A percentile compares a stretch with the other conserved stretches of the same genome.
Conservation (phyloP, 1,140 invertebrate species). For the Drosophila sproati region DNA sequence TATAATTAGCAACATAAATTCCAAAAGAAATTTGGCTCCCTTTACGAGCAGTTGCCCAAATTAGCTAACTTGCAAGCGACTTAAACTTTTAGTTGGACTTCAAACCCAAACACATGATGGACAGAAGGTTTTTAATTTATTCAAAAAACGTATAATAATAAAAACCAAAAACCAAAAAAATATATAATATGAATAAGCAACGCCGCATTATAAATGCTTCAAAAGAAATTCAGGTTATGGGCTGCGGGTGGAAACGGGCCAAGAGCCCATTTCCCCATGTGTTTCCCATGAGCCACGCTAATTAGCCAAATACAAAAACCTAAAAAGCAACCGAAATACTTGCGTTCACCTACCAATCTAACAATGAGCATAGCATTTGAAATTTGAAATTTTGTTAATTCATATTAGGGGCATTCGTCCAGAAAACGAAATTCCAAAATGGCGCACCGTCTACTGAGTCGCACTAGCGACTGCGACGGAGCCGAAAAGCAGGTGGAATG, state of each 20-base stretch:
- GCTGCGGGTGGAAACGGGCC: constrained; percentile 57
- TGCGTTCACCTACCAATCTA: constrained; percentile 39
- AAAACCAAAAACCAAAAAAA: constrained; percentile 41
- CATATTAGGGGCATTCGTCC: constrained; percentile 79
- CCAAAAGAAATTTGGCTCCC: neutral
- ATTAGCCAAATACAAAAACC: constrained; percentile 77
- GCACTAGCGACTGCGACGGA: too few species aligned
- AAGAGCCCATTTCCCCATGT: constrained; percentile 64
- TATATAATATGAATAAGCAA: constrained; percentile 57
- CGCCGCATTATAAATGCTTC: constrained; percentile 64
- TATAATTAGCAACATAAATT: neutral
- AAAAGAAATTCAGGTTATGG: constrained; percentile 68
- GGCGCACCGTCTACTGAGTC: constrained; percentile 36
- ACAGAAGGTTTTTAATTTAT: constrained; percentile 70
- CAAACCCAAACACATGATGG: constrained; percentile 25
- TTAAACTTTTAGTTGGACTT: constrained; percentile 3
- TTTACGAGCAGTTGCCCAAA: neutral
- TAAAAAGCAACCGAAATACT: constrained; percentile 25
- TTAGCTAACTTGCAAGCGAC: neutral
- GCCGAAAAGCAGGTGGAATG: constrained; percentile 51
- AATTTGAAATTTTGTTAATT: constrained; percentile 69
- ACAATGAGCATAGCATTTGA: constrained; percentile 78
- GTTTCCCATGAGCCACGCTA: constrained; percentile 76
- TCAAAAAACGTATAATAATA: constrained; percentile 54
- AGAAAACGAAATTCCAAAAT: constrained; percentile 81